Conservation (phyloP, 2,113 vertebrate species). For the Monopterus albus region DNA sequence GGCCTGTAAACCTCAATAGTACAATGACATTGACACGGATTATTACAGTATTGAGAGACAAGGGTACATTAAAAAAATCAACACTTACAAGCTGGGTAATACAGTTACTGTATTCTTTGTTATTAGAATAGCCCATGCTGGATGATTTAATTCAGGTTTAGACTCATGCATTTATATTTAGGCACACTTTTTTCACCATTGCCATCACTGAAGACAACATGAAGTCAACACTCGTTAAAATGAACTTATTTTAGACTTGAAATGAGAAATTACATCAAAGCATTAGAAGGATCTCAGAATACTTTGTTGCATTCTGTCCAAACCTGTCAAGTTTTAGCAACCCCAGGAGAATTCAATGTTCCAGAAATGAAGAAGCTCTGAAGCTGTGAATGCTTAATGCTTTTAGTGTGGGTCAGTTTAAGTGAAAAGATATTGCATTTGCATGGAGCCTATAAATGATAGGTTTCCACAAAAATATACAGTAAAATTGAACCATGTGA, state of each 20-base stretch:
- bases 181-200: background rate
- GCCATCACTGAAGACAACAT: background rate
- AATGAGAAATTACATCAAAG: background rate
- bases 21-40: too few relatives aligned
- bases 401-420: background rate
- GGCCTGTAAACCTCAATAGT: too few relatives aligned
- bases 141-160: background rate
- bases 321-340: background rate
- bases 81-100: too few relatives aligned
- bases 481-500: too few relatives aligned
- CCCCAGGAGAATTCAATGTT: background rate
- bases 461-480: too few relatives aligned
- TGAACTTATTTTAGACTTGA: conserved; percentile 25
- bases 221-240: background rate
- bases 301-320: conserved; percentile 11
- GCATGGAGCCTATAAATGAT: background rate
- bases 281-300: conserved; percentile 2
- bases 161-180: conserved; percentile 14
- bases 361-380: background rate
- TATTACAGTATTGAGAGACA: too few relatives aligned
- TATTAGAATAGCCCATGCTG: too few relatives aligned
- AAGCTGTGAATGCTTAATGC: background rate
- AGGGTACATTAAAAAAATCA: too few relatives aligned
- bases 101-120: too few relatives aligned
- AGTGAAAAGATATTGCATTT: background rate